Percentiles rank a stretch among this genome's conserved stretches.
These are phyloP conservation scores for Gymnopithys bicolor DNA, from an alignment of 2,797 vertebrate species.

Conservation along the genomic window DNA sequence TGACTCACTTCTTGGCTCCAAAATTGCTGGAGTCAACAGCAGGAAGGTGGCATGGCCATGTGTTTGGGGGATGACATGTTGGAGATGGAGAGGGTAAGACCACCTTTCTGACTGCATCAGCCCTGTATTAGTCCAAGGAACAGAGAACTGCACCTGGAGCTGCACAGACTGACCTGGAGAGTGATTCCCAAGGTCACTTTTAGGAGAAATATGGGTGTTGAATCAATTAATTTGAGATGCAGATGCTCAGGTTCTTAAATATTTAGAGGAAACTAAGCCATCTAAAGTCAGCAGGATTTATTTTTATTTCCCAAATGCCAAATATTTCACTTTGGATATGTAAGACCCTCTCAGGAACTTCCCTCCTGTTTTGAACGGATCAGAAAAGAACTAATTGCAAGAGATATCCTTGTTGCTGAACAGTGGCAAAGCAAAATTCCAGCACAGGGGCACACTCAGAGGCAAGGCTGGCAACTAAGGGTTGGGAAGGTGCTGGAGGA, in stretches of 20 bases:
- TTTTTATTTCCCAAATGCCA: neutral
- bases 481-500: neutral
- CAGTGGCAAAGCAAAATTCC: neutral
- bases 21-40: neutral
- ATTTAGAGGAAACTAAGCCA: neutral
- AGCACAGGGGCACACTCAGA: neutral
- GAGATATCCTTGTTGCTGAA: neutral
- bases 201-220: neutral
- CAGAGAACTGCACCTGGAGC: neutral
- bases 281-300: neutral
- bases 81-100: neutral
- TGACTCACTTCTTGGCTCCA: neutral
- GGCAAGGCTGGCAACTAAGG: neutral
- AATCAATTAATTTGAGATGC: neutral
- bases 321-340: neutral
- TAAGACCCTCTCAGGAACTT: neutral
- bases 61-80: fast-evolving
- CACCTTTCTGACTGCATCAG: neutral
- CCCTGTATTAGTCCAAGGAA: neutral
- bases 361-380: neutral
- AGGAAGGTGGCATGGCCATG: neutral
- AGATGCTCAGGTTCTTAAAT: neutral
- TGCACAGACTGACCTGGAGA: neutral
- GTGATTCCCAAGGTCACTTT: neutral
- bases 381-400: neutral